Evolutionary conservation across 1,140 invertebrate genomes (phyloP).

Genomic region (Brachionus calyciflorus): DNA sequence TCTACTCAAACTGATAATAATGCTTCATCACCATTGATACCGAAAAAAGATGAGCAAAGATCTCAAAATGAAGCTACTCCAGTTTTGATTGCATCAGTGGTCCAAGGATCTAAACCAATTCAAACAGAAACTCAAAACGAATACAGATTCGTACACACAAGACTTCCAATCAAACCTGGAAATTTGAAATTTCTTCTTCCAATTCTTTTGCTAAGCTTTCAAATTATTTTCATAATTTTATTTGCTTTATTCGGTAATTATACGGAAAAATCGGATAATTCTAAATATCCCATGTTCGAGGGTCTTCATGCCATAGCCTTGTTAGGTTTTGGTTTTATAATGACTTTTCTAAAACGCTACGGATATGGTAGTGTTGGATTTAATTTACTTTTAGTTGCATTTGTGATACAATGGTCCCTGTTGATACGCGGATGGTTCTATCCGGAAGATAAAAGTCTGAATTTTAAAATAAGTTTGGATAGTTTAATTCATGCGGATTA

Average conservation of each 20-base stretch:
- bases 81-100: neutral
- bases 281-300: constrained; percentile 48
- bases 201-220: neutral
- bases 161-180: neutral
- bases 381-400: constrained; percentile 49
- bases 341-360: constrained; percentile 84
- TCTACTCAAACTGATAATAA: neutral
- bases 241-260: neutral
- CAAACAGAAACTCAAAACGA: neutral
- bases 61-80: neutral
- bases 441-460: neutral
- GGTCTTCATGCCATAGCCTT: constrained; percentile 77
- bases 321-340: constrained; percentile 86
- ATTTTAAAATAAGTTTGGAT: neutral
- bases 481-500: constrained; percentile 80
- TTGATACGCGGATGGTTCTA: constrained; percentile 46
- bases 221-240: constrained; percentile 5
- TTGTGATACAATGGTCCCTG: constrained; percentile 48
- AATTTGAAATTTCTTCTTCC: neutral
- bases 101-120: neutral
- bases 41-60: neutral
- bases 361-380: constrained; percentile 58
- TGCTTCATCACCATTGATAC: neutral
- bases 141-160: neutral
- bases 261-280: too few relatives aligned